Evolutionary conservation across 2,888 invertebrate species (phyloP).

Genomic region (Parnassius mnemosyne): DNA sequence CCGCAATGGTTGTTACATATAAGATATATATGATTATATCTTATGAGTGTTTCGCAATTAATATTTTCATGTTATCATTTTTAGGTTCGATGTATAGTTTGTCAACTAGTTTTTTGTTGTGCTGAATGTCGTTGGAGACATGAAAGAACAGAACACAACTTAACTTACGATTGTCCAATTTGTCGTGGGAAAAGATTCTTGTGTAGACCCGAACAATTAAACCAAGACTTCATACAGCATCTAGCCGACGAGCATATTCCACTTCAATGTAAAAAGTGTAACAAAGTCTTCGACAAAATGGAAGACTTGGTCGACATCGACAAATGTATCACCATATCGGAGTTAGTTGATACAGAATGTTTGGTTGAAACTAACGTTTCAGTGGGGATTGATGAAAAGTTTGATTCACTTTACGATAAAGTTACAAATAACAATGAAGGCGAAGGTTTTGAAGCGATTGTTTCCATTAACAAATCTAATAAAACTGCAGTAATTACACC

Average conservation of each 20-base stretch:
- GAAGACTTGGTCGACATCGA: conserved; percentile 60
- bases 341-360: conserved; percentile 47
- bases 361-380: conserved; percentile 32
- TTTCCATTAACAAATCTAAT: conserved; percentile 53
- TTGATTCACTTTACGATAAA: conserved; percentile 64
- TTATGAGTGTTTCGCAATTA: no score
- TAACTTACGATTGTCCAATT: conserved; percentile 66
- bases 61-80: conserved; percentile 27
- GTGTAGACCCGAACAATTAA: conserved; percentile 52
- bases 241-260: conserved; percentile 60
- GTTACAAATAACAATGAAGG: conserved; percentile 39
- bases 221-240: conserved; percentile 56
- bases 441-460: conserved; percentile 56
- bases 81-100: conserved; percentile 69
- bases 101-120: conserved; percentile 69
- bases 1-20: no score
- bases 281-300: conserved; percentile 58
- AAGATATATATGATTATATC: no score
- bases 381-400: conserved; percentile 53
- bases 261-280: conserved; percentile 63
- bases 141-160: conserved; percentile 56
- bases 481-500: conserved; percentile 72
- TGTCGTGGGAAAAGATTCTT: conserved; percentile 62
- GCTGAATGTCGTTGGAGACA: conserved; percentile 66
- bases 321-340: conserved; percentile 64